Evolutionary conservation across 2,113 vertebrate genomes (phyloP), one percentile per base, ranked within the genome.

Genomic region (Poicephalus meyeri): DNA sequence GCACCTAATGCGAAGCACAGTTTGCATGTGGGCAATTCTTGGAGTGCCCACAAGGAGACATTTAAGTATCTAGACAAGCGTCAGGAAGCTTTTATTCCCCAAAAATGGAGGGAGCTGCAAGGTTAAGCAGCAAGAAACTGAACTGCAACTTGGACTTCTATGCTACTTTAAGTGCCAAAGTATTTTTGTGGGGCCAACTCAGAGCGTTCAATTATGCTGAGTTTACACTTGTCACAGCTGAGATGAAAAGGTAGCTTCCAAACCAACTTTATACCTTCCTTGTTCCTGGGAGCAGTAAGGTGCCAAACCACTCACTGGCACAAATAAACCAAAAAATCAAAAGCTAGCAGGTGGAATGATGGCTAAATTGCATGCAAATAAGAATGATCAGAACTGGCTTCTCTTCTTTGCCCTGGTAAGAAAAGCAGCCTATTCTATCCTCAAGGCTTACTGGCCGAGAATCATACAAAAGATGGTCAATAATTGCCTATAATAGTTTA

Each of bases 331-430:
- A 82, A 89, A 96, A 87, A 72, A 91, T 94, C 81, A 95, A 96
- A 97, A 93, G 73, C 58, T 77, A 24, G 16, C 37, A 70, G 44
- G 49, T 86, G 72, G 95, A 86, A 94, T 94, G 94, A 69, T 95
- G 96, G 91, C 89, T 91, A 94, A 95, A 89, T 81, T 55, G 11
- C 66, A 93, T 95, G 80, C 73, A 95, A 96, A 95, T 95, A 61
- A 87, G 53, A 49, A 53, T 82, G 56, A 61, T 71, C 52, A 91
- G 80, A 96, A 79, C 78, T 76, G 58, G 66, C 66, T 96, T 97
- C 91, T 93, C 89, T 89, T 85, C 70, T 93, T 94, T 76, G 13
- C 6, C 49, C 16, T 23, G n/a, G 31, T 82, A 89, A 73, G 37
- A 94, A 91, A 94, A 76, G 41, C 44, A 85, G 44, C 80, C 16